Percentiles rank a stretch among this genome's conserved stretches.
phyloP scores from a whole-genome alignment of 35 echinoderm and acorn worm genomes.

The Heliocidaris erythrogramma region DNA sequence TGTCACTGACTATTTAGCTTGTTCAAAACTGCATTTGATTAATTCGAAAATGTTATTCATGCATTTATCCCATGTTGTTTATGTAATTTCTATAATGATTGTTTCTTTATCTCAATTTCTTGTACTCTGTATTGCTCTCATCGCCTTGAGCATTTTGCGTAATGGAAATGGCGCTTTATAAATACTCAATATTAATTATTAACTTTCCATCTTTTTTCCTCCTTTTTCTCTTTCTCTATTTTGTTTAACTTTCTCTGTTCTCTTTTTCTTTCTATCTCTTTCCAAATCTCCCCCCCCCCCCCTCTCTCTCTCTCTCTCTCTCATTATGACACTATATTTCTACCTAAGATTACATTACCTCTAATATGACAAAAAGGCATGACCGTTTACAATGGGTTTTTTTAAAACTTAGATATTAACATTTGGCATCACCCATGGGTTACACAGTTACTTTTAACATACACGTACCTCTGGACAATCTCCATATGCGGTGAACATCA shows the following conservation, averaged over 20 bases:
- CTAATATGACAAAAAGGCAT: neutral
- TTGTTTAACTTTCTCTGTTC: neutral
- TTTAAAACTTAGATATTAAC: too few relatives aligned
- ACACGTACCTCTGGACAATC: constrained; percentile 7
- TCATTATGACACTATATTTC: neutral
- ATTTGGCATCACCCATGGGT: too few relatives aligned
- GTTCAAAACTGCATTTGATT: neutral
- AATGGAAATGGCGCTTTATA: too few relatives aligned
- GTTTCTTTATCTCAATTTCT: too few relatives aligned
- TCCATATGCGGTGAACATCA: neutral
- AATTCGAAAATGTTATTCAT: too few relatives aligned
- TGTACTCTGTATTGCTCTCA: too few relatives aligned
- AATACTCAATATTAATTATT: too few relatives aligned
- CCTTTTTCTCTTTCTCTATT: neutral
- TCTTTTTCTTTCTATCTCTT: neutral
- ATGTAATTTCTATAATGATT: too few relatives aligned
- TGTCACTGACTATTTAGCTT: neutral
- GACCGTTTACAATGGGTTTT: neutral
- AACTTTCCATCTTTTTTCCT: neutral
- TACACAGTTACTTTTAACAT: neutral
- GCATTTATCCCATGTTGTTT: too few relatives aligned
- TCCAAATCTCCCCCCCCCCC: neutral
- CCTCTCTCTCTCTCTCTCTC: neutral
- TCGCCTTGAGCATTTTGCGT: too few relatives aligned
- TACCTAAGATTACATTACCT: neutral